Conservation (phyloP, 1,140 invertebrate genomes). For the Yoshiicerus persimilis region DNA sequence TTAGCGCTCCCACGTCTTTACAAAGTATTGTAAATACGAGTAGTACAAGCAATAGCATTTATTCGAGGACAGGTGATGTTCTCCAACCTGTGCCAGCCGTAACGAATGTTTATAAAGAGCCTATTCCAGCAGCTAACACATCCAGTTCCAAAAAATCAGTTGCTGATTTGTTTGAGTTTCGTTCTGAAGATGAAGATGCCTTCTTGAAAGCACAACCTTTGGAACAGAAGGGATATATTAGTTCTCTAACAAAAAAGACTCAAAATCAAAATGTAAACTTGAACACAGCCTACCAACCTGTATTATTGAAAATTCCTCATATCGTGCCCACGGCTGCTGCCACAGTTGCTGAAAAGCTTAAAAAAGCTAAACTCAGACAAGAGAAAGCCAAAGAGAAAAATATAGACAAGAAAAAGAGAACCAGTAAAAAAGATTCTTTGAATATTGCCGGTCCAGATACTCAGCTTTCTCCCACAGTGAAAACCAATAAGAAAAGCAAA, state of each 20-base stretch:
- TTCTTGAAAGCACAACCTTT: background rate
- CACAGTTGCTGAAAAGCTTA: background rate
- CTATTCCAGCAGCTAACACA: background rate
- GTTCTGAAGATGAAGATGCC: background rate
- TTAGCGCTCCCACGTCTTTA: background rate
- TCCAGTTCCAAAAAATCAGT: background rate
- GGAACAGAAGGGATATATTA: background rate
- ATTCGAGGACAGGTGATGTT: background rate
- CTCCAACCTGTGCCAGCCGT: background rate
- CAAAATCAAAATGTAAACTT: background rate
- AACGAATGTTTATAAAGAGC: background rate
- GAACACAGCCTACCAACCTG: background rate
- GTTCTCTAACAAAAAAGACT: background rate
- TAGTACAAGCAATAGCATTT: constrained; percentile 7
- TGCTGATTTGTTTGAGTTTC: constrained; percentile 12
- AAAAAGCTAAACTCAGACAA: background rate
- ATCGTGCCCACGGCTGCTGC: constrained; percentile 20
- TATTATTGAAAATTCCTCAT: background rate
- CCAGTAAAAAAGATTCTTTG: background rate
- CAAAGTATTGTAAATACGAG: constrained; percentile 4
- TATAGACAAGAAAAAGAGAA: background rate
- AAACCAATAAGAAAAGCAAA: background rate
- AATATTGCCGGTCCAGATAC: background rate
- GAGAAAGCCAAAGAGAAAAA: background rate
- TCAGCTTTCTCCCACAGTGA: background rate